Conservation (phyloP, 2,888 invertebrate species). For the Apomyelois bistriatella region DNA sequence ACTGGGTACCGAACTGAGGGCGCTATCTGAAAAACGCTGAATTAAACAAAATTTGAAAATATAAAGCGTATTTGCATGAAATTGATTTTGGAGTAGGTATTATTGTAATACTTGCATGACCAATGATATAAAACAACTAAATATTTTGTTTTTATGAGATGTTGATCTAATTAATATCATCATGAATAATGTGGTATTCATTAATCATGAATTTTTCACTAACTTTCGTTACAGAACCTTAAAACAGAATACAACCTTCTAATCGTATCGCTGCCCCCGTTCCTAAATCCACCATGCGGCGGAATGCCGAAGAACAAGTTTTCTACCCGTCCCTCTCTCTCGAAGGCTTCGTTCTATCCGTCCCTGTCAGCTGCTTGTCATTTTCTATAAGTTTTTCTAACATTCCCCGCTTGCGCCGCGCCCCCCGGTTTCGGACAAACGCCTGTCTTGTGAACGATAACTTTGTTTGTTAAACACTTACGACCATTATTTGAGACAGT, state of each 20-base stretch:
- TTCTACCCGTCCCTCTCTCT: slow-evolving; percentile 69
- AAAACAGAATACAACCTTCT: slow-evolving; percentile 74
- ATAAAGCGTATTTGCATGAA: no score
- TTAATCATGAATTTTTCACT: slow-evolving; percentile 46
- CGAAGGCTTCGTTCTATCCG: slow-evolving; percentile 56
- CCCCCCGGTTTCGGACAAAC: slow-evolving; percentile 71
- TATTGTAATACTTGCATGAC: no score
- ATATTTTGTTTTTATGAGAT: no score
- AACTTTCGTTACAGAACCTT: slow-evolving; percentile 54
- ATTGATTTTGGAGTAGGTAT: no score
- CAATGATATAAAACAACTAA: no score
- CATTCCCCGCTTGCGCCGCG: slow-evolving; percentile 65
- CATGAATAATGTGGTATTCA: slow-evolving; percentile 18
- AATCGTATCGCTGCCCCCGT: slow-evolving; percentile 78
- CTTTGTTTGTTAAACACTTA: slow-evolving; percentile 74
- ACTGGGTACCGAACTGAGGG: no score
- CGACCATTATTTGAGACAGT: slow-evolving; percentile 71
- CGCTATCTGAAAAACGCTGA: no score
- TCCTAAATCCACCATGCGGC: slow-evolving; percentile 78
- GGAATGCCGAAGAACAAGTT: slow-evolving; percentile 78
- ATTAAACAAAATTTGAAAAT: no score
- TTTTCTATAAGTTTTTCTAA: slow-evolving; percentile 80
- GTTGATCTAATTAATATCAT: no score
- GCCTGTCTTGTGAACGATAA: slow-evolving; percentile 62
- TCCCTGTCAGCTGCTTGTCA: slow-evolving; percentile 75